A percentile compares a stretch with the other conserved stretches of the same genome.
Conservation (phyloP, 2,113 vertebrate genomes). For the Brachirus orientalis region DNA sequence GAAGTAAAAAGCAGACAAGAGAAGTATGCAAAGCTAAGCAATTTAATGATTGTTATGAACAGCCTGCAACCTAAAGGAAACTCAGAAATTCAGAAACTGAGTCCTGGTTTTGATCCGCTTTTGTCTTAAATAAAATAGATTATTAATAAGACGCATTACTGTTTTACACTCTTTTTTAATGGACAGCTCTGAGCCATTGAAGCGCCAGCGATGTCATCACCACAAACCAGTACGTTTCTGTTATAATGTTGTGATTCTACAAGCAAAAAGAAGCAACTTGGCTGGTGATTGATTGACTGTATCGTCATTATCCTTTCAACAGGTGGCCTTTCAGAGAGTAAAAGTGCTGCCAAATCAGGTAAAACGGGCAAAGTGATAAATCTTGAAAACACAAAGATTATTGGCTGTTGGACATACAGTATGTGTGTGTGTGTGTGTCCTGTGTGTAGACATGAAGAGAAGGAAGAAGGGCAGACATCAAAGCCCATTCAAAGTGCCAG, state of each 20-base stretch:
- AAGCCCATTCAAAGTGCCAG: constrained; percentile 67
- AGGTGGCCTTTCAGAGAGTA: background rate
- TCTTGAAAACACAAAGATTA: background rate
- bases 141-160: too few species aligned
- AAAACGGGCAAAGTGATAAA: background rate
- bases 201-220: constrained; percentile 29
- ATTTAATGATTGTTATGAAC: too few species aligned
- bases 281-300: background rate
- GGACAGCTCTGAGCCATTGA: too few species aligned
- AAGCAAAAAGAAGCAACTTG: background rate
- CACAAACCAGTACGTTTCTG: constrained; percentile 23
- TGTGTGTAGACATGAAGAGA: constrained; percentile 35
- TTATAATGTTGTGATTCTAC: background rate
- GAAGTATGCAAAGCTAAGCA: too few species aligned
- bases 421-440: constrained; percentile 1
- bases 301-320: background rate
- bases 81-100: too few species aligned
- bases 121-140: background rate
- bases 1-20: too few species aligned
- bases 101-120: background rate
- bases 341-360: constrained; percentile 32
- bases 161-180: too few species aligned
- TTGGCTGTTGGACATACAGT: background rate
- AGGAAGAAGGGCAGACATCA: constrained; percentile 16
- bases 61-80: too few species aligned